Base-by-base conservation (phyloP, 1,140 invertebrate genomes). In the Eciton burchellii region DNA sequence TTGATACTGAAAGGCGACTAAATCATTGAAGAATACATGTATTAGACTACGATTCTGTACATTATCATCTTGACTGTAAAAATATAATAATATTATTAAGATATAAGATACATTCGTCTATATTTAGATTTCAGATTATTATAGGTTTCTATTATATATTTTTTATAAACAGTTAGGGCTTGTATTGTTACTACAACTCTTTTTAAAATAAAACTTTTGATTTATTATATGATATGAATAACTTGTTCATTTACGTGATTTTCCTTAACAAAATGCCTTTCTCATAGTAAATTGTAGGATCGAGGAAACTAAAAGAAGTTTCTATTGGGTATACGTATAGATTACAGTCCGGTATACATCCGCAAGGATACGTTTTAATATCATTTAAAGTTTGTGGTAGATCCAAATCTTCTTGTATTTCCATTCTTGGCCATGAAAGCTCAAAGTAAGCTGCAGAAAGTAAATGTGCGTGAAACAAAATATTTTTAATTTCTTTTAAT, bases 11-110 rank as follows among this genome's bases (percentile, higher is more conserved):
- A 88, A 85, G 19, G 87, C 89, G 16, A 92, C 86, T 26, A 93
- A 84, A 68, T 92, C 90, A 14, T 86, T 88, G 52, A 92, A 93
- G 60, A 90, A 93, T 79, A 93, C 45, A 45, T 92, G 91, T 21
- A 92, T 47, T n/a, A 90, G n/a, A 70, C 85, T 92, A 3, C 83
- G 81, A 79, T 90, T 88, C 6, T 47, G 11, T 35, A 81, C 52
- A 1, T 54, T 63, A 14, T 52, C 24, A 4, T 47, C 24, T 41
- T 76, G 72, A 1, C 90, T 91, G 54, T 12, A 73, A 83, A 68
- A 56, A 29, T 16, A 49, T 12, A 47, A 24, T n/a, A 54, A 41
- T 35, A 47, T n/a, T 19, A 56, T 43, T 66, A 63, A 84, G 11
- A 79, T 0, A 26, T 56, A 9, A 1, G 6, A 41, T 24, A 65